Evolutionary conservation across 2,797 vertebrate genomes (phyloP), one percentile per base, ranked within the genome.

Genomic region (Paguma larvata): DNA sequence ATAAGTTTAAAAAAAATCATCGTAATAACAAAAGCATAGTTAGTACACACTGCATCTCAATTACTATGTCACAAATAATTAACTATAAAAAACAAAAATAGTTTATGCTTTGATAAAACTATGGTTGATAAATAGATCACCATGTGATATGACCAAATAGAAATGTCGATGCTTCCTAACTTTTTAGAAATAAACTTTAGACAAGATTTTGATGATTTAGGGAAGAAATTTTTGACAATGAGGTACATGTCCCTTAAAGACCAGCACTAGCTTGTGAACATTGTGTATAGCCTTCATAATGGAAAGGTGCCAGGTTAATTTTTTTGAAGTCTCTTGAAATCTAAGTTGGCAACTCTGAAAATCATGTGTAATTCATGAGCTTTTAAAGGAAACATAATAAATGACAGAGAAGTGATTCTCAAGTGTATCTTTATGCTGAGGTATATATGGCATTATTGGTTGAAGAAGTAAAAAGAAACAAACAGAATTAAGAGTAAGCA

Each of bases 321-420:
- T 56, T 65, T 86, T 93, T 48, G 59, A 89, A 80, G 32, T 89
- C 77, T 95, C 46, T 94, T 87, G 11, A 72, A 89, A 87, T 68
- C 27, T 95, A 86, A 95, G 3, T 51, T 85, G 73, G 92, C 34
- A 96, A 93, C 46, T 73, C 38, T 65, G 44, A 94, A 89, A 85
- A 68, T 75, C 63, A 97, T 89, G 84, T 59, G 53, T 88, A 94
- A 96, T 83, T 97, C 91, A 94, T 96, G 44, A 94, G 13, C 34
- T 87, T 89, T 85, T 88, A 88, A 77, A 95, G 5, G 84, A 92
- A 77, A 91, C 5, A 21, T 62, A 85, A 3, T 85, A 93, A 94
- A 41, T 88, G 68, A 94, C 73, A 89, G 63, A 75, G 38, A 89
- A 78, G 56, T 67, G 82, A 89, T 78, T 92, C 44, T 23, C 18